These are phyloP conservation scores for Zygaena filipendulae DNA, from an alignment of 2,888 invertebrate species.

Conservation along the genomic window DNA sequence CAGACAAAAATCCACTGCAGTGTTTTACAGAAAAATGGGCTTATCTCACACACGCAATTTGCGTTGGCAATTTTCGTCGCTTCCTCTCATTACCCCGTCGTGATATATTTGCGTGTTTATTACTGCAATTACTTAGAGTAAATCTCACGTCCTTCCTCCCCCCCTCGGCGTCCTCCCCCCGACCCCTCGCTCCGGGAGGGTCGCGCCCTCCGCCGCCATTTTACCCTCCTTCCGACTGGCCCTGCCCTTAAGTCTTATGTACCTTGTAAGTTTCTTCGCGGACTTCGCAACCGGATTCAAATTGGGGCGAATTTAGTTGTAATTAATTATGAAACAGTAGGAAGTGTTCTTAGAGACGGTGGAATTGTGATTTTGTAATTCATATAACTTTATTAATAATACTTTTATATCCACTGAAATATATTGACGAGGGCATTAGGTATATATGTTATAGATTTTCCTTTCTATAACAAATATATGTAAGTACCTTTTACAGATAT, in stretches of 20 bases:
- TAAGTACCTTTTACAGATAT: too few species aligned
- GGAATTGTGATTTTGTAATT: conserved; percentile 51
- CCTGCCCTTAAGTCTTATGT: conserved; percentile 69
- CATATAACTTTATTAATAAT: too few species aligned
- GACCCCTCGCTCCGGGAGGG: conserved; percentile 30
- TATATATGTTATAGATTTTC: too few species aligned
- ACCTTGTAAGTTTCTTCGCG: conserved; percentile 67
- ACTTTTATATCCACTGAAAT: conserved; percentile 7
- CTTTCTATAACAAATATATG: too few species aligned
- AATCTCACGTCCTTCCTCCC: conserved; percentile 68
- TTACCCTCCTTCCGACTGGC: conserved; percentile 64
- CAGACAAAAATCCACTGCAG: conserved; percentile 1
- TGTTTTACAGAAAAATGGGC: conserved; percentile 47
- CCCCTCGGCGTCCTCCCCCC: conserved; percentile 24
- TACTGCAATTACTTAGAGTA: conserved; percentile 71
- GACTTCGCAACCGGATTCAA: conserved; percentile 67
- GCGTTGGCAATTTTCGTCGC: conserved; percentile 61
- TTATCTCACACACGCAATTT: conserved; percentile 70
- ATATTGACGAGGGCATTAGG: too few species aligned
- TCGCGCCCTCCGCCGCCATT: conserved; percentile 64
- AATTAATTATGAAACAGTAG: conserved; percentile 59
- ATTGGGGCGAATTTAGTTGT: conserved; percentile 69
- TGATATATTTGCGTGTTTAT: conserved; percentile 70
- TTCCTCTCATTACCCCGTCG: conserved; percentile 67
- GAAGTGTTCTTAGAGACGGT: conserved; percentile 52